A percentile compares a stretch with the other conserved stretches of the same genome.
Conservation (phyloP, 1,140 invertebrate genomes). For the Drosophila azteca region DNA sequence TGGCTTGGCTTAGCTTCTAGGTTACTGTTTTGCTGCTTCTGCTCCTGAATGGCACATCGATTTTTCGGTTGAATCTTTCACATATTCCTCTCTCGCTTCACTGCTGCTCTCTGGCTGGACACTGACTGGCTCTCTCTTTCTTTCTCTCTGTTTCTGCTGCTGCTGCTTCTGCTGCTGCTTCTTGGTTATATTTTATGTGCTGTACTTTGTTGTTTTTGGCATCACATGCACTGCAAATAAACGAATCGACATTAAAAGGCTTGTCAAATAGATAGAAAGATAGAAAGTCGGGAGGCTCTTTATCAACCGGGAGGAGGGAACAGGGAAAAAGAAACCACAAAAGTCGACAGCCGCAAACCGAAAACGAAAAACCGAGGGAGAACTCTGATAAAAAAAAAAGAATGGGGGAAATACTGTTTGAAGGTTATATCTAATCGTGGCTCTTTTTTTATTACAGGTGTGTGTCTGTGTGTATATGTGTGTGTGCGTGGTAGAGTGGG, state of each 20-base stretch:
- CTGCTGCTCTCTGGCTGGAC: no score
- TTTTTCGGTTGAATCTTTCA: conserved; percentile 10
- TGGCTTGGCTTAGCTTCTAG: conserved; percentile 65
- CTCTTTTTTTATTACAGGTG: conserved; percentile 23
- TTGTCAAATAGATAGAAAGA: neutral
- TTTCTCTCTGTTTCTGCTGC: neutral
- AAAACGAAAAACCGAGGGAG: neutral
- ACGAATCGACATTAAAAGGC: conserved; percentile 8
- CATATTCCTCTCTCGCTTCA: no score
- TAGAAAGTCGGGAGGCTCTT: neutral
- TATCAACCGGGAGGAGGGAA: conserved; percentile 12
- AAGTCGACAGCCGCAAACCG: conserved; percentile 1
- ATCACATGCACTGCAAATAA: conserved; percentile 69
- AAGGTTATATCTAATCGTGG: conserved; percentile 49
- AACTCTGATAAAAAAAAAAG: conserved; percentile 34
- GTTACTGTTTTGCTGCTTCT: conserved; percentile 35
- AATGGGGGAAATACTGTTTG: conserved; percentile 1
- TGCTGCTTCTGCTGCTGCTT: neutral
- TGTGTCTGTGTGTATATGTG: neutral
- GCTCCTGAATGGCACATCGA: conserved; percentile 71
- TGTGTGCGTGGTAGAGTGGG: conserved; percentile 6
- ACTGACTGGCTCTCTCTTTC: neutral
- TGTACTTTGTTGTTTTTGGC: conserved; percentile 57
- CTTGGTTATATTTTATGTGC: conserved; percentile 21
- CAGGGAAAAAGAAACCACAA: conserved; percentile 4